Conservation (phyloP, 2,797 vertebrate species). For the Falco rusticolus region DNA sequence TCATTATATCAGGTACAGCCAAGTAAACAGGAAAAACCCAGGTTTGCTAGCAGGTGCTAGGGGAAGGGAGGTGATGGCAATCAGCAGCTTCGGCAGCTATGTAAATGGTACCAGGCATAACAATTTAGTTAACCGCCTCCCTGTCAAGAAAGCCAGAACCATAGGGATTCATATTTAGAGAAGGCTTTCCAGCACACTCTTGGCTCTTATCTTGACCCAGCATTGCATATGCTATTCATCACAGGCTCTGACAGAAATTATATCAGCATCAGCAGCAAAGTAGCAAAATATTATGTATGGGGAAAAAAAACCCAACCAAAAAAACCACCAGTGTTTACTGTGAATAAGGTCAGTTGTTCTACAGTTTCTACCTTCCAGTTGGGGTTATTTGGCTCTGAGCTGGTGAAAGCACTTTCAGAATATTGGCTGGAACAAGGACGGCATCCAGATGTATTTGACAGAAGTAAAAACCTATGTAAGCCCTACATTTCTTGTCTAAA, state of each 20-base stretch:
- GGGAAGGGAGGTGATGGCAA: neutral
- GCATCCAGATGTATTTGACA: conserved; percentile 21
- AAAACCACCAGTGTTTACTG: neutral
- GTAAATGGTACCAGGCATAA: neutral
- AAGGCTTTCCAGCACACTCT: neutral
- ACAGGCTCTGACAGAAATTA: neutral
- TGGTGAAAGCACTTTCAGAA: neutral
- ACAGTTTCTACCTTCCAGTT: neutral
- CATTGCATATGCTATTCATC: neutral
- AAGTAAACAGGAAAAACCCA: neutral
- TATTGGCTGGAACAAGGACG: neutral
- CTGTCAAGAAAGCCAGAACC: neutral
- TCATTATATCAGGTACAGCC: neutral
- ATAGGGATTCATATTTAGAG: neutral
- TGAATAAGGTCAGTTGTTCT: neutral
- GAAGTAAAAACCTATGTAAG: neutral
- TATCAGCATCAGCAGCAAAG: neutral
- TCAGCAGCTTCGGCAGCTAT: neutral
- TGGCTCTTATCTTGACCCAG: conserved; percentile 42
- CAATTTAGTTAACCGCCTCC: neutral
- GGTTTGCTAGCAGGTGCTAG: neutral
- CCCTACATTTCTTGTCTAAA: neutral
- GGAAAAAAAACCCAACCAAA: neutral
- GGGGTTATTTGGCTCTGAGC: neutral
- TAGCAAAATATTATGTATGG: neutral